Base-by-base conservation (phyloP, 2,113 vertebrate genomes). In the Percina caprodes region DNA sequence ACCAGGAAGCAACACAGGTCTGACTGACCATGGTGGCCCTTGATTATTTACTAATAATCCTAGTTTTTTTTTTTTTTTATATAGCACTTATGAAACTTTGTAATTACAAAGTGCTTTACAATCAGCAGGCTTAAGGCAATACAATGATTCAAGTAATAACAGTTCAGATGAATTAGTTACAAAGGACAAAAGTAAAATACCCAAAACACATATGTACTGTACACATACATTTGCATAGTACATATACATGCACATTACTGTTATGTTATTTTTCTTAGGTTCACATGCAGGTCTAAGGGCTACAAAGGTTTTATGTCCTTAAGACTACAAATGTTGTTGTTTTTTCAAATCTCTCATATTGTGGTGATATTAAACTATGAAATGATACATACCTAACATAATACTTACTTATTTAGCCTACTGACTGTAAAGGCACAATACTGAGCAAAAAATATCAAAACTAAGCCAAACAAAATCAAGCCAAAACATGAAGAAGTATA, bases 1-100 rank as follows among this genome's bases (percentile, higher is more conserved):
- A 99, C 91, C 97, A 98, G 86, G 97, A 98, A 83, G 97, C 97
- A 77, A 98, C 96, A 26, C 95, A 98, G 97, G 98, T 99, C 93
- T 87, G 79, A 61, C 7, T 60, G 14, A 68, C 9, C 3, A 24
- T 2, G 0, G 52, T 26, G 2, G n/a, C n/a, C 1, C 2, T 0
- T 3, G 61, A 21, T 21, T 26, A 24, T 8, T 15, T 61, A 30
- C 18, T 48, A 8, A 45, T 26, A 10, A 42, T 42, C 39, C 10
- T 42, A 42, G 10, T 42, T 42, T 42, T 42, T 3, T 51, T 8
- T n/a, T n/a, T n/a, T 21, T n/a, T n/a, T 18, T 39, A 5, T 55
- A 42, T 24, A 24, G 51, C 21, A 33, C 11, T 52, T 2, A 13
- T 51, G 2, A 6, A 67, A 49, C 19, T 33, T 46, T 35, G 49